phyloP scores from a whole-genome alignment of 2,113 vertebrate genomes.

The Seriola aureovittata region DNA sequence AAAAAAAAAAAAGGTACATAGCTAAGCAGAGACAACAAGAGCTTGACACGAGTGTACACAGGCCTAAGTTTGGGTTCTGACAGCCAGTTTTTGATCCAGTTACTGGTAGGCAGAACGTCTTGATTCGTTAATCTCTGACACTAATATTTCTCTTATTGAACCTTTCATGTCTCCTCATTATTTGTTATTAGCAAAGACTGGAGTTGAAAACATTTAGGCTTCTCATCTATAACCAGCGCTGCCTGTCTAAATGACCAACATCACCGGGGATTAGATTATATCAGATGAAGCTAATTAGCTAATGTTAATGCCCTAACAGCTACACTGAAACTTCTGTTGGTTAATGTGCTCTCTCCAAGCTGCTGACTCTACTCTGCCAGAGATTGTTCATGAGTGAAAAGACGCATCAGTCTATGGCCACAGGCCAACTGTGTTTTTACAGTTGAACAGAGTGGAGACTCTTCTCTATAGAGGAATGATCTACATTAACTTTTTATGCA shows the following conservation, averaged over 20 bases:
- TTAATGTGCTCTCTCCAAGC: neutral
- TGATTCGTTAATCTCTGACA: too few species aligned
- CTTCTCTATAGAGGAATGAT: too few species aligned
- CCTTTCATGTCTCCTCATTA: neutral
- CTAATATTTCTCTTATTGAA: too few species aligned
- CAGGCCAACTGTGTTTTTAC: neutral
- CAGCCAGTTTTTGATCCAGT: neutral
- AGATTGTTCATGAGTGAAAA: neutral
- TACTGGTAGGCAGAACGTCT: too few species aligned
- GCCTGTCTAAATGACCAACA: neutral
- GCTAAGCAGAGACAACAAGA: too few species aligned
- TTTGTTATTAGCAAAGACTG: neutral
- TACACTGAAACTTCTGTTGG: neutral
- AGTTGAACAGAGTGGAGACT: neutral
- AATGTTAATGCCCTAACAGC: neutral
- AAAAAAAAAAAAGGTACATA: too few species aligned
- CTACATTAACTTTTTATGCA: neutral
- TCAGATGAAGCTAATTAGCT: neutral
- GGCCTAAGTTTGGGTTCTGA: neutral
- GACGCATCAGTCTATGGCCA: too few species aligned
- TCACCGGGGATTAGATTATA: neutral
- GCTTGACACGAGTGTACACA: too few species aligned
- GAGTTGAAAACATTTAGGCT: neutral
- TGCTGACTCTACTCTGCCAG: neutral
- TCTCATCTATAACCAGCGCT: neutral